Conservation (phyloP, 1,140 invertebrate species). For the Cydia pomonella region DNA sequence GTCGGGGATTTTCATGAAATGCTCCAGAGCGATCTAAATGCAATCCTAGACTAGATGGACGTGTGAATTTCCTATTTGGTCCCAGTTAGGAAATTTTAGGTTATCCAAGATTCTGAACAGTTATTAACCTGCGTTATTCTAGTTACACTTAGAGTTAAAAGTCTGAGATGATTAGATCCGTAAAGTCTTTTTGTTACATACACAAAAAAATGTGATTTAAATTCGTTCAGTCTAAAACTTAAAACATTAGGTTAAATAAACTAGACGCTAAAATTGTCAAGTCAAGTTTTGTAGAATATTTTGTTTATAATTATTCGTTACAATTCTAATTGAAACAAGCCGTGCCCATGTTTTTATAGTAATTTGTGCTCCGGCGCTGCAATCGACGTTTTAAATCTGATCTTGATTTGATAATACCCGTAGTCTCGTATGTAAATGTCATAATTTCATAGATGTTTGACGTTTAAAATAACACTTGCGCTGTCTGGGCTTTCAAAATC, state of each 20-base stretch:
- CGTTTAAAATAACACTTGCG: too few relatives aligned
- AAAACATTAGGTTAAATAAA: too few relatives aligned
- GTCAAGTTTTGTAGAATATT: not conserved
- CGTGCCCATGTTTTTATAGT: not conserved
- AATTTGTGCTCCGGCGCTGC: not conserved
- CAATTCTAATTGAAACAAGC: not conserved
- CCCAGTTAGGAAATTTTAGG: not conserved
- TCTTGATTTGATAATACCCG: not conserved
- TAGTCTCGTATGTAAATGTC: too few relatives aligned
- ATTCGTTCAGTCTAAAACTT: too few relatives aligned
- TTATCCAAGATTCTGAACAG: not conserved
- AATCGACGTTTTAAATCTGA: not conserved
- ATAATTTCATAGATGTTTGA: too few relatives aligned
- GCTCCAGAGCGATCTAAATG: not conserved
- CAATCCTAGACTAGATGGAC: not conserved
- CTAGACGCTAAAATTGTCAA: not conserved
- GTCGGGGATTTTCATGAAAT: not conserved
- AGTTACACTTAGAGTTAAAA: too few relatives aligned
- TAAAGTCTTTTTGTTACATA: too few relatives aligned
- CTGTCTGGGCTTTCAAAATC: too few relatives aligned
- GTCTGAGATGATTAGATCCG: too few relatives aligned
- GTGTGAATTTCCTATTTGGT: conserved; percentile 15
- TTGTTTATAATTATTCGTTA: not conserved
- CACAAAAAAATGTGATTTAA: too few relatives aligned
- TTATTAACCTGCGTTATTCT: too few relatives aligned